A percentile compares a stretch with the other conserved stretches of the same genome.
These are phyloP conservation scores for Bubo blakistoni DNA, from an alignment of 2,113 vertebrate genomes.

Conservation along the genomic window DNA sequence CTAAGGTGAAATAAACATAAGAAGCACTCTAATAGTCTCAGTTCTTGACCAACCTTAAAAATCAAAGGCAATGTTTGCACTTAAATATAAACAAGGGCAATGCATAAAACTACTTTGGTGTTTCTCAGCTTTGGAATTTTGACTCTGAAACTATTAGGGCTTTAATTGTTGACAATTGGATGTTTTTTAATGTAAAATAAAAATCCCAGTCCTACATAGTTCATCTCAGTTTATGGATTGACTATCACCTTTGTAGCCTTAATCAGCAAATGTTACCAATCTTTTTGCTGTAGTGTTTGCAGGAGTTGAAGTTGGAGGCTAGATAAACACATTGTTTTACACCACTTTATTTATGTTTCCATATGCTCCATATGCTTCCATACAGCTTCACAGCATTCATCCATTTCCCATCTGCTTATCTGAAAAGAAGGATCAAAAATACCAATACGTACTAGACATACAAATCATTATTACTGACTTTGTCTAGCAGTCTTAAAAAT, in stretches of 20 bases:
- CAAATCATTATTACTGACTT: constrained; percentile 39
- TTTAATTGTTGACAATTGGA: neutral
- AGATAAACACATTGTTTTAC: neutral
- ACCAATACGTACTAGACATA: constrained; percentile 13
- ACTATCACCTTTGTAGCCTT: neutral
- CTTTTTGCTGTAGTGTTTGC: neutral
- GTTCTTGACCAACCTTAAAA: neutral
- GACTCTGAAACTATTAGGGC: neutral
- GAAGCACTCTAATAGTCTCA: neutral
- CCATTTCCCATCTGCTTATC: constrained; percentile 45
- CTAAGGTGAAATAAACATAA: neutral
- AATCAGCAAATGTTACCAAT: neutral
- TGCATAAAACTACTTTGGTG: neutral
- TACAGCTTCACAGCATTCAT: constrained; percentile 6
- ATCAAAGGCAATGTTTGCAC: neutral
- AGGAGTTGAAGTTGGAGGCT: neutral
- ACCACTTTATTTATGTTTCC: constrained; percentile 14
- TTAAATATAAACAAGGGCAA: neutral
- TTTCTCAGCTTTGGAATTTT: neutral
- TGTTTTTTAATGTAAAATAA: neutral
- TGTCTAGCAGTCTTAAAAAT: constrained; percentile 43
- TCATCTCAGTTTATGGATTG: neutral
- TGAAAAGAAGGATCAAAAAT: constrained; percentile 43
- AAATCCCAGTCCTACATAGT: neutral
- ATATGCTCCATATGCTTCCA: constrained; percentile 1